A percentile compares a stretch with the other conserved stretches of the same genome.
These are phyloP conservation scores for Glareola pratincola DNA, from an alignment of 2,113 vertebrate genomes.

Conservation along the genomic window DNA sequence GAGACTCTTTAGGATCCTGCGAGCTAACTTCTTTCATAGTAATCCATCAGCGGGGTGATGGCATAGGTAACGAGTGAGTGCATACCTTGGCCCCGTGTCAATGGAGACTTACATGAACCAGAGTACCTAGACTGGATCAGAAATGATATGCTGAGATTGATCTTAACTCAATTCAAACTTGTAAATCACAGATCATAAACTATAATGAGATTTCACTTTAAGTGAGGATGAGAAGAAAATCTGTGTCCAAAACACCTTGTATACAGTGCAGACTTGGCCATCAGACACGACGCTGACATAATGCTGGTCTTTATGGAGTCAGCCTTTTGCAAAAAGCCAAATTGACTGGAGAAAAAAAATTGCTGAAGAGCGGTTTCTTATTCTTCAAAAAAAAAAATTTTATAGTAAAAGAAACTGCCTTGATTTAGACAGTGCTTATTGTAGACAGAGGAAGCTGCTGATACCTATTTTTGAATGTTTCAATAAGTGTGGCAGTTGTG, in stretches of 20 bases:
- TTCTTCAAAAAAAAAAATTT: neutral
- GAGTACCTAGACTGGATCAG: conserved; percentile 16
- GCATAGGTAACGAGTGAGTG: neutral
- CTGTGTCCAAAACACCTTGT: conserved; percentile 29
- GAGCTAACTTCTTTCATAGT: neutral
- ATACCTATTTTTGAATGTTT: neutral
- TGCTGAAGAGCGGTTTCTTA: neutral
- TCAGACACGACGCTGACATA: neutral
- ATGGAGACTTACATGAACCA: neutral
- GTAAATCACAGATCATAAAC: conserved; percentile 54
- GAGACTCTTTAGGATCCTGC: neutral
- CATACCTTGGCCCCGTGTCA: neutral
- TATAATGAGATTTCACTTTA: conserved; percentile 30
- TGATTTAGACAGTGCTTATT: neutral
- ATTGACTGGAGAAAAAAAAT: neutral
- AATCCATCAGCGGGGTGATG: fast-evolving
- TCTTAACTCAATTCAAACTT: conserved; percentile 8
- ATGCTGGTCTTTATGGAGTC: conserved; percentile 15
- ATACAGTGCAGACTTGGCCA: conserved; percentile 33
- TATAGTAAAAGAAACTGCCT: neutral
- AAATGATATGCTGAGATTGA: conserved; percentile 3
- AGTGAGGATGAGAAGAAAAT: conserved; percentile 24
- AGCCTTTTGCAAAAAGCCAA: neutral
- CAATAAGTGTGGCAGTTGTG: neutral
- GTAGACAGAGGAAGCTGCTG: neutral